phyloP scores from a whole-genome alignment of 2,888 invertebrate species.

The Diadromus collaris region DNA sequence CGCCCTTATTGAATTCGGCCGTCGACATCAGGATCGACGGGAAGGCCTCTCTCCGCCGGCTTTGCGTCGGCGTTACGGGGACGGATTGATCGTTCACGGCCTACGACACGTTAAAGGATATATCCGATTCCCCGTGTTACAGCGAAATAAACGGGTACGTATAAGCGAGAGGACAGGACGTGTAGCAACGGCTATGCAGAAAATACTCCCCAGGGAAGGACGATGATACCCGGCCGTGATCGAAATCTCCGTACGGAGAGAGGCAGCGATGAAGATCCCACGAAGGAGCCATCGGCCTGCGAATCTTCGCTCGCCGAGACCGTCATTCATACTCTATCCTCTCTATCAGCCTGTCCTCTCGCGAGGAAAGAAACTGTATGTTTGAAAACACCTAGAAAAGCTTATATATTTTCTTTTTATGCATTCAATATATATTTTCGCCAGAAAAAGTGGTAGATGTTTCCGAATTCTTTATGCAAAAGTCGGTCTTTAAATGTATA shows the following conservation, averaged over 20 bases:
- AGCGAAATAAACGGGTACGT: conserved; percentile 8
- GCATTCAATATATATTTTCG: not conserved
- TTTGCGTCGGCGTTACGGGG: conserved; percentile 18
- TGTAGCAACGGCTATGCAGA: conserved; percentile 3
- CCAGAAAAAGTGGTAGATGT: not conserved
- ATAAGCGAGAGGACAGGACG: not conserved
- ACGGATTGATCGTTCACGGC: conserved; percentile 56
- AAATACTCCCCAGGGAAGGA: conserved; percentile 12
- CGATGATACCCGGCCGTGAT: conserved; percentile 7
- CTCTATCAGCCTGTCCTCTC: not conserved
- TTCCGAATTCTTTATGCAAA: not conserved
- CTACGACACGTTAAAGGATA: conserved; percentile 47
- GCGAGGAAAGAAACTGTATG: not conserved
- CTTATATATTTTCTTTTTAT: not conserved
- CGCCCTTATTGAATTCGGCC: not conserved
- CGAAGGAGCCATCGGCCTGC: not conserved
- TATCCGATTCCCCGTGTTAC: conserved; percentile 50
- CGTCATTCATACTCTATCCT: conserved; percentile 6
- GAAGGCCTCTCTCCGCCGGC: conserved; percentile 2
- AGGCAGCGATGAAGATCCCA: not conserved
- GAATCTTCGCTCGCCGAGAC: not conserved
- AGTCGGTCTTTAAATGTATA: no score
- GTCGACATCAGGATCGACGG: not conserved
- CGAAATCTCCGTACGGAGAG: conserved; percentile 17
- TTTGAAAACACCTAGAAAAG: not conserved